phyloP scores from a whole-genome alignment of 2,113 vertebrate genomes.

The Sebastes fasciatus region DNA sequence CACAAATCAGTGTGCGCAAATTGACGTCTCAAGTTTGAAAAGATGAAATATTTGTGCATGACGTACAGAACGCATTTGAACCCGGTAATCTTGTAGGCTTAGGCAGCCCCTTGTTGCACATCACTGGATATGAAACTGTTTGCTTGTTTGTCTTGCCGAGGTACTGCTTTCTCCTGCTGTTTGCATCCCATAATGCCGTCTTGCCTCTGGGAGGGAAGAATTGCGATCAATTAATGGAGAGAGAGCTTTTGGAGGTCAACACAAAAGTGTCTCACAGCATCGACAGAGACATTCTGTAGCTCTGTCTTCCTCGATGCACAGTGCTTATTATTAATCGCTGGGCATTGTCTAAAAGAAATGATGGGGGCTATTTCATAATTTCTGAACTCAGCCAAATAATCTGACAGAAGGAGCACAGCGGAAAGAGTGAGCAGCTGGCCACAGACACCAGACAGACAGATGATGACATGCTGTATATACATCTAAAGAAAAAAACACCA shows the following conservation, averaged over 20 bases:
- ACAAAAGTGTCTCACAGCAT: conserved; percentile 75
- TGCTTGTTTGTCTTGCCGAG: conserved; percentile 56
- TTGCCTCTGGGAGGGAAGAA: conserved; percentile 72
- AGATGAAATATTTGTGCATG: conserved; percentile 28
- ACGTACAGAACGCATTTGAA: conserved; percentile 36
- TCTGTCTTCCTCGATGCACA: conserved; percentile 33
- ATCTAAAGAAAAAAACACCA: conserved; percentile 22
- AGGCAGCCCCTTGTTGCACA: conserved; percentile 48
- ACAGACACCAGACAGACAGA: conserved; percentile 22
- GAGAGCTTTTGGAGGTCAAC: conserved; percentile 79
- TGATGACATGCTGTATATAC: conserved; percentile 18
- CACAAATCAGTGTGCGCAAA: conserved; percentile 19
- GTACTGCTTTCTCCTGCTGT: conserved; percentile 59
- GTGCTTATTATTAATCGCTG: conserved; percentile 56
- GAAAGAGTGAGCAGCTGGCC: conserved; percentile 16
- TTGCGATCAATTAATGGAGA: conserved; percentile 81
- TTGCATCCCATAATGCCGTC: conserved; percentile 60
- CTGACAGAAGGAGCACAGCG: not conserved
- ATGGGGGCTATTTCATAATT: conserved; percentile 23
- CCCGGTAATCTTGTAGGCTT: conserved; percentile 38
- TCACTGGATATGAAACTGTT: conserved; percentile 47
- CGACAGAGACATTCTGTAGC: conserved; percentile 61
- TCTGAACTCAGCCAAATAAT: conserved; percentile 30
- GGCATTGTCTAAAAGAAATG: conserved; percentile 41
- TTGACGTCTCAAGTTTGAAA: conserved; percentile 25